Evolutionary conservation across 2,797 vertebrate species (phyloP), one percentile per base, ranked within the genome.

Genomic region (Gila robusta): DNA sequence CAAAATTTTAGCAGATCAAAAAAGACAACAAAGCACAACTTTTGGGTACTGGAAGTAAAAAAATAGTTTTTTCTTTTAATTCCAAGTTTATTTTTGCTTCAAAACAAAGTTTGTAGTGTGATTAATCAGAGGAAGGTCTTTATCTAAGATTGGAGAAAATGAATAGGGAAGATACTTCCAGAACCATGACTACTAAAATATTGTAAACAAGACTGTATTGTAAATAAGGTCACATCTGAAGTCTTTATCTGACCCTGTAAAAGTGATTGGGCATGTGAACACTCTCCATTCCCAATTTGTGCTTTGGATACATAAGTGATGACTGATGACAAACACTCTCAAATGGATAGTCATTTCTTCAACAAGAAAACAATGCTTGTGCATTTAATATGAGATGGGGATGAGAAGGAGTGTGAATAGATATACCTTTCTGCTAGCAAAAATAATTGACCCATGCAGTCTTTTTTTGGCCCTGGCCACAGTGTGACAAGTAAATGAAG

Each of bases 401-500:
- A 41, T 44, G 5, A 59, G 17, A 70, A 14, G 16, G 35, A 44
- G n/a, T 28, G 23, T 66, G 49, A 32, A 8, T 32, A 79, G 0
- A 79, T n/a, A 47, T 28, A 4, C 64, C 2, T 39, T 54, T 78
- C 69, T 69, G 37, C 14, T 47, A 54, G 56, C 28, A 79, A 79
- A 47, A 49, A 17, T 8, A 16, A 71, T 7, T 85, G 74, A 71
- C 37, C 66, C 21, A 59, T 59, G 28, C 64, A 79, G 64, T 59
- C 17, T 28, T 35, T 44, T n/a, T 79, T 49, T 49, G 47, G 21
- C 19, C 74, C 26, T 71, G 49, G 66, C 17, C 8, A 32, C n/a
- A 56, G 47, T 44, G 52, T 70, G 37, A 71, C 83, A 79, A 79
- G 74, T 9, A 84, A 79, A 59, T 70, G 11, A 78, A 56, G 64